Evolutionary conservation across 2,888 invertebrate species (phyloP).

Genomic region (Odontocerum albicorne): DNA sequence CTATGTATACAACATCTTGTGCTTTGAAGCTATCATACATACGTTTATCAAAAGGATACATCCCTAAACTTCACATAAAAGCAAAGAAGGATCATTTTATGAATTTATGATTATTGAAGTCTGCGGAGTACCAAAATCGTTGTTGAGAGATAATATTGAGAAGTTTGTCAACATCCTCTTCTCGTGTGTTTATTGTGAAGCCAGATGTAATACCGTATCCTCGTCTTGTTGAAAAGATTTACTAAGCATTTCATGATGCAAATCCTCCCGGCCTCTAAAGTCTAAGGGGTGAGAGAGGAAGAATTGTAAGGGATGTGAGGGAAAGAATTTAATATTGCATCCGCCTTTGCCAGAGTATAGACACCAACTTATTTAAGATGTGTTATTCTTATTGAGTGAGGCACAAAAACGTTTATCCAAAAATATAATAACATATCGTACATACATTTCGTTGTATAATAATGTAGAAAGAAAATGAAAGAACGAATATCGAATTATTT

Average conservation of each 20-base stretch:
- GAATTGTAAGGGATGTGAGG: slow-evolving; percentile 32
- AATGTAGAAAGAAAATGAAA: too few relatives aligned
- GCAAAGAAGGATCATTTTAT: too few relatives aligned
- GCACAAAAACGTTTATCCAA: too few relatives aligned
- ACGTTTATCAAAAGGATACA: too few relatives aligned
- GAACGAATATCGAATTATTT: too few relatives aligned
- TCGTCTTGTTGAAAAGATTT: slow-evolving; percentile 24
- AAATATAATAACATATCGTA: too few relatives aligned
- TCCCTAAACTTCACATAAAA: too few relatives aligned
- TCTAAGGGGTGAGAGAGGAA: slow-evolving; percentile 26
- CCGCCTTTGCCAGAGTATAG: slow-evolving; percentile 20
- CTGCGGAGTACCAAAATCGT: too few relatives aligned
- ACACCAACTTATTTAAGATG: slow-evolving; percentile 12
- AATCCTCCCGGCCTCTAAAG: slow-evolving; percentile 23
- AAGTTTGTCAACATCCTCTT: slow-evolving; percentile 29
- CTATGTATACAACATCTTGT: too few relatives aligned
- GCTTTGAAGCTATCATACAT: too few relatives aligned
- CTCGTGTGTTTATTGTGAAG: slow-evolving; percentile 25
- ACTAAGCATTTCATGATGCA: slow-evolving; percentile 29
- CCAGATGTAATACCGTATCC: slow-evolving; percentile 26
- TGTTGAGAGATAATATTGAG: slow-evolving; percentile 16
- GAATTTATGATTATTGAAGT: too few relatives aligned
- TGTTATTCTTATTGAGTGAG: slow-evolving; percentile 4
- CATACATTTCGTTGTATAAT: too few relatives aligned
- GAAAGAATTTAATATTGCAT: slow-evolving; percentile 36